These are phyloP conservation scores for Porites cylindrica DNA, from an alignment of 92 coral and sea anemone species.

Conservation along the genomic window DNA sequence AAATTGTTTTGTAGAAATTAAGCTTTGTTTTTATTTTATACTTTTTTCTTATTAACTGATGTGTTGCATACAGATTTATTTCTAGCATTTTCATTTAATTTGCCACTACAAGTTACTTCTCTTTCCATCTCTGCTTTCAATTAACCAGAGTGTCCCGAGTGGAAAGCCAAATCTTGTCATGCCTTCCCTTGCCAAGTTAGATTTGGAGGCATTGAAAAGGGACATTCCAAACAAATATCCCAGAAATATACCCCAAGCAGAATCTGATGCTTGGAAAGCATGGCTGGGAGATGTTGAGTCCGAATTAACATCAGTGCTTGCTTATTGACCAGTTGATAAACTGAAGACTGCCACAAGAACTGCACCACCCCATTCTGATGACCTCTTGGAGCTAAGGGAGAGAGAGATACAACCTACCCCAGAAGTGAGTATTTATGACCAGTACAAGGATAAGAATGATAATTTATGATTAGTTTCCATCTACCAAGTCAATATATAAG, in stretches of 20 bases:
- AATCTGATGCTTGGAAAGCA: not conserved
- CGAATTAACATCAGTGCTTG: not conserved
- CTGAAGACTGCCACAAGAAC: not conserved
- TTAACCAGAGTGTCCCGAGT: not conserved
- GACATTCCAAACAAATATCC: conserved; percentile 7
- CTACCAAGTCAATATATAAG: conserved; percentile 1
- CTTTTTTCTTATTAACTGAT: too few relatives aligned
- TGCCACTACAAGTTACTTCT: too few relatives aligned
- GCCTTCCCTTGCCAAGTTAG: conserved; percentile 3
- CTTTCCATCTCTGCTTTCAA: not conserved
- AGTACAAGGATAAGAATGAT: not conserved
- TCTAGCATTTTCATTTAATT: too few relatives aligned
- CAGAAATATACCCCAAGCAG: conserved; percentile 6
- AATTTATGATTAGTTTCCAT: not conserved
- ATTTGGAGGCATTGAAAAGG: conserved; percentile 6
- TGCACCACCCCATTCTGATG: too few relatives aligned
- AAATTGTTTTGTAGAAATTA: too few relatives aligned
- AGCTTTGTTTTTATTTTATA: too few relatives aligned
- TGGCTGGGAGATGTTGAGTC: conserved; percentile 9
- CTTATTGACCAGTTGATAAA: conserved; percentile 3
- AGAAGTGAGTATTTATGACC: conserved; percentile 8
- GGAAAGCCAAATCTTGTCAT: conserved; percentile 7
- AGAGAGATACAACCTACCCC: not conserved
- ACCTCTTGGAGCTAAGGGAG: too few relatives aligned
- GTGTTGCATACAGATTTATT: too few relatives aligned